Base-by-base conservation (phyloP, 2,888 invertebrate genomes). In the Agonopterix heracliana region DNA sequence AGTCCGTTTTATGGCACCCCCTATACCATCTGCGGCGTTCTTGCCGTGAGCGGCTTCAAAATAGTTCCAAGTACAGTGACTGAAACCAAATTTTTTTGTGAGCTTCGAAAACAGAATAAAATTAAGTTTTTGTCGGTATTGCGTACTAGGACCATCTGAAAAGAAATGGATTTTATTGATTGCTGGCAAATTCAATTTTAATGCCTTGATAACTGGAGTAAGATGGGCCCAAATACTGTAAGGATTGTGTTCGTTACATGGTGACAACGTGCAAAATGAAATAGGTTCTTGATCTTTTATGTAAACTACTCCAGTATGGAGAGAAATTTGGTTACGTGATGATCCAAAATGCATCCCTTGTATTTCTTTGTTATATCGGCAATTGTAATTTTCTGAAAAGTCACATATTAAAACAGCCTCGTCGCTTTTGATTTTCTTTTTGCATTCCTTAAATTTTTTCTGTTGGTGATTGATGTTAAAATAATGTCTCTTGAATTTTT, bases 11-110 rank as follows among this genome's bases (percentile, higher is more conserved):
- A 56, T 49, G 9, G 49, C 41, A 9, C 52, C 54, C 9, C 54
- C 54, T n/a, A 55, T 41, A 11, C 53, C 55, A 50, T 55, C 55
- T 11, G 53, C 51, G 2, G 53, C 53, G 1, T 52, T 52, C 47
- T 54, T 54, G 11, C 56, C 56, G 26, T 56, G 51, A 2, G 26
- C 9, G 9, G 53, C 41, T 41, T 54, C 53, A 13, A 46, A 52
- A 48, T 49, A 56, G 12, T 44, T 45, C 54, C 53, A 50, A 34
- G 54, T 52, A 8, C 40, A 38, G 11, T 17, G 41, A 14, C 10
- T 3, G 17, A 49, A 36, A 9, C 36, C 53, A 1, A 34, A 12
- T 36, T 48, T 36, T 13, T 51, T 49, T 5, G 34, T 51, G 1
- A 42, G 35, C 41, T 44, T 40, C 2, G 17, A 3, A 36, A 54